Base-by-base conservation (phyloP, 1,140 invertebrate genomes). In the Dinoponera quadriceps region DNA sequence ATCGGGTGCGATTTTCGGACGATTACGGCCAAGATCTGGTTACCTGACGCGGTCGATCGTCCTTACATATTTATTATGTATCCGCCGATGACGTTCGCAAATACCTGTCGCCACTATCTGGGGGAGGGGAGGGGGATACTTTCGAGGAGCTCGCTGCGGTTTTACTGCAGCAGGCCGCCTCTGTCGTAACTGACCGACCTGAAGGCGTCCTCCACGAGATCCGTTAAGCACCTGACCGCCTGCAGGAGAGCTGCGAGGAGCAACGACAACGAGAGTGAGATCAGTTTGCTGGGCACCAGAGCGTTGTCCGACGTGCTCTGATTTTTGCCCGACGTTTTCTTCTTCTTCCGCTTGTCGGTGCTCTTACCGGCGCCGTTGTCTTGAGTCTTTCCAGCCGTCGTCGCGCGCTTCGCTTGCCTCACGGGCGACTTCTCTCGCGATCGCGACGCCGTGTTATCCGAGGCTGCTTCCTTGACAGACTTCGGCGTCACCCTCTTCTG, bases 191-290 rank as follows among this genome's bases (percentile, higher is more conserved):
- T 90, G 68, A 92, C 82, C 1, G 92, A 93, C 51, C 89, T 91
- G 60, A 93, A 93, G 9, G 93, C 92, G 55, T 94, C 93, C 20
- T 94, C 93, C 14, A 94, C 91, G 38, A 94, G 85, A 51, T 94
- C 92, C 3, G 92, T 92, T 16, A 94, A 88, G 60, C 93, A 94
- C 55, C 93, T 92, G 27, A 94, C 93, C 1, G 93, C 94, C 87
- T 94, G 94, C 16, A 94, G 81, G 29, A 94, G 77, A 7, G 93
- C 94, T 29, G 94, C 94, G 49, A 95, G 88, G 4, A 95, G 84
- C 48, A 95, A 78, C 29, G 94, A 94, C 59, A 95, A 71, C 3
- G 94, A 94, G 11, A 95, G 88, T 27, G 94, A 94, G 22, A 95
- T 90, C 38, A 95, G 83, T 91, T 94, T 94, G 81, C 92, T 94